phyloP scores from a whole-genome alignment of 2,113 vertebrate genomes.

The Larimichthys polyactis region DNA sequence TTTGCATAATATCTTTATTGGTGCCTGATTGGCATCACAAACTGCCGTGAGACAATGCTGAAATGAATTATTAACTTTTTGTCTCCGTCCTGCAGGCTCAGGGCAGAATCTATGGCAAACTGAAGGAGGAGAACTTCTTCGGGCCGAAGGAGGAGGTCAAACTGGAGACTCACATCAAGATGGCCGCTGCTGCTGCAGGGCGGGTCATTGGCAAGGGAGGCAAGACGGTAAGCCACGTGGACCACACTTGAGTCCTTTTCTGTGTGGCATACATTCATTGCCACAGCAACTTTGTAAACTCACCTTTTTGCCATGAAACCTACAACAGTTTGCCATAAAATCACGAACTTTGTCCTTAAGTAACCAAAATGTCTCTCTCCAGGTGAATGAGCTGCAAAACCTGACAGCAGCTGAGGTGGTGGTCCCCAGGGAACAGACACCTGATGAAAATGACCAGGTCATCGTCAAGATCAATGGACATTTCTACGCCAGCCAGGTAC shows the following conservation, averaged over 20 bases:
- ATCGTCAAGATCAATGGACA: constrained; percentile 98
- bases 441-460: constrained; percentile 95
- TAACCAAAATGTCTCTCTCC: not conserved
- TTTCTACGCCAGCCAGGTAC: constrained; percentile 98
- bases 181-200: constrained; percentile 92
- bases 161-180: constrained; percentile 94
- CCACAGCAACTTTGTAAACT: not conserved
- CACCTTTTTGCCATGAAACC: not conserved
- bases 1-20: not conserved
- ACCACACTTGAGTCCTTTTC: too few species aligned
- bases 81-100: constrained; percentile 84
- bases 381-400: constrained; percentile 97
- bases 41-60: not conserved
- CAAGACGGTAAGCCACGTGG: constrained; percentile 88
- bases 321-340: not conserved
- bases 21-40: not conserved
- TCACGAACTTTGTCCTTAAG: not conserved
- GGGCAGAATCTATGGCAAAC: constrained; percentile 94
- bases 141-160: constrained; percentile 96
- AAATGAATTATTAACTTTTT: not conserved
- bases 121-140: constrained; percentile 97
- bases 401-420: constrained; percentile 96
- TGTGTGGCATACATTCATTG: too few species aligned
- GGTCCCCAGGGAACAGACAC: constrained; percentile 94
- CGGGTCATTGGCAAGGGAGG: constrained; percentile 95